These are phyloP conservation scores for Caenorhabditis latens DNA, from an alignment of 1,140 invertebrate genomes.

Conservation along the genomic window DNA sequence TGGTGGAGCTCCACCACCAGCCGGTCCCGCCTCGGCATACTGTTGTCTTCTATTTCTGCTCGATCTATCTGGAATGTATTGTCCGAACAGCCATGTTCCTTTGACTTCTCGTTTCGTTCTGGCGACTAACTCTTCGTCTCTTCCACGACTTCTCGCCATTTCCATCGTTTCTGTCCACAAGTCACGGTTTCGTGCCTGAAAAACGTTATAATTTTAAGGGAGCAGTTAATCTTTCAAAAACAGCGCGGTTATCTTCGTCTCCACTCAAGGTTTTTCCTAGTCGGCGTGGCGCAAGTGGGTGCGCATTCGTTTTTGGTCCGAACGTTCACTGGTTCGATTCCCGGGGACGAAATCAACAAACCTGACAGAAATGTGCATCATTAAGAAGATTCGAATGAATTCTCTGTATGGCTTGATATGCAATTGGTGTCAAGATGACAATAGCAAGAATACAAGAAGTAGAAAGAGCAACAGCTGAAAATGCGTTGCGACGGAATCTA, in stretches of 20 bases:
- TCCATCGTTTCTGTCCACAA: constrained; percentile 75
- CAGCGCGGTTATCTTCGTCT: no score
- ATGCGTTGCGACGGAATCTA: constrained; percentile 65
- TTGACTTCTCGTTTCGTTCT: constrained; percentile 48
- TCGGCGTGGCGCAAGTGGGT: no score
- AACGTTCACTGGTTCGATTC: no score
- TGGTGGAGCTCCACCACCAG: constrained; percentile 9
- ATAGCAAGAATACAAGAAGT: constrained; percentile 76
- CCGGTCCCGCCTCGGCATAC: not conserved
- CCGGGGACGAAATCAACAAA: not conserved
- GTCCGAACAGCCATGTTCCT: constrained; percentile 76
- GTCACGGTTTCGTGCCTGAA: constrained; percentile 75
- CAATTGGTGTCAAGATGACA: constrained; percentile 73
- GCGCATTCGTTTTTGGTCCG: no score
- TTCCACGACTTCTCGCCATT: constrained; percentile 58
- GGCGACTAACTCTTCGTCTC: constrained; percentile 32
- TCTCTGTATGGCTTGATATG: constrained; percentile 76
- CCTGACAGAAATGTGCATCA: constrained; percentile 75
- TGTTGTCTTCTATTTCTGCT: constrained; percentile 40
- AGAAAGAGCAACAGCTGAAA: constrained; percentile 75
- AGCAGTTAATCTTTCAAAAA: not conserved
- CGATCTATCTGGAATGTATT: constrained; percentile 68
- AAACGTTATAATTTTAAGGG: not conserved
- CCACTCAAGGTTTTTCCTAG: no score
- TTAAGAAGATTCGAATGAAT: constrained; percentile 71